Evolutionary conservation across 2,113 vertebrate genomes (phyloP), one percentile per base, ranked within the genome.

Genomic region (Dryoscopus gambensis): DNA sequence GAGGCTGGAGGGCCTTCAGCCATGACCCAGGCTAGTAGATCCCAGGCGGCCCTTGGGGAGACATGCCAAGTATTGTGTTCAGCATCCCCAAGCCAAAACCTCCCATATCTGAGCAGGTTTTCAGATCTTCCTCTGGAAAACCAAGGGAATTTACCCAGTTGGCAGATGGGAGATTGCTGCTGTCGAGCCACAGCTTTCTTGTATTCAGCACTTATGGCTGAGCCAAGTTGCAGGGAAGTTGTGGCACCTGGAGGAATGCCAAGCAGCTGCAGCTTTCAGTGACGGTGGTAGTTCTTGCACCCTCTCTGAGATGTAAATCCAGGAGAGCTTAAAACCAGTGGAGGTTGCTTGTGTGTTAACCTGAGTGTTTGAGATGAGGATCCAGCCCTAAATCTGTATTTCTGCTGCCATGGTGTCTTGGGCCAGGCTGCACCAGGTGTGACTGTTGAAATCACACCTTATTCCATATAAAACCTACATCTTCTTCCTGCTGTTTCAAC

Each of bases 11-110:
- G 28, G 67, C 22, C 15, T 80, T 73, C 53, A 55, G 5, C 37
- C 25, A 9, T 71, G 18, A 49, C 23, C 6, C 31, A 57, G 13
- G 20, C 16, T 75, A 7, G 42, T 3, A 5, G n/a, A n/a, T 87
- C 52, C 30, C 9, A 1, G 39, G 37, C 49, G 18, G 10, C 30
- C 50, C 3, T 0, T 59, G 46, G 46, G 68, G 73, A 42, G 13
- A 62, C 6, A 7, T 6, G 1, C 8, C 4, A 13, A 60, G 22
- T 1, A 0, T 19, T 71, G 21, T 31, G 18, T 56, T 78, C 85
- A 85, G 21, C 57, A 60, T 60, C 40, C 23, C 53, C 27, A 71
- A 71, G 21, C 7, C 35, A 42, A 71, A 71, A 70, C 16, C 44
- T 78, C 18, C 25, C n/a, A 18, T 9, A 37, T 42, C 21, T 10